These are phyloP conservation scores for Caerostris extrusa DNA, from an alignment of 1,140 invertebrate species.

Conservation along the genomic window DNA sequence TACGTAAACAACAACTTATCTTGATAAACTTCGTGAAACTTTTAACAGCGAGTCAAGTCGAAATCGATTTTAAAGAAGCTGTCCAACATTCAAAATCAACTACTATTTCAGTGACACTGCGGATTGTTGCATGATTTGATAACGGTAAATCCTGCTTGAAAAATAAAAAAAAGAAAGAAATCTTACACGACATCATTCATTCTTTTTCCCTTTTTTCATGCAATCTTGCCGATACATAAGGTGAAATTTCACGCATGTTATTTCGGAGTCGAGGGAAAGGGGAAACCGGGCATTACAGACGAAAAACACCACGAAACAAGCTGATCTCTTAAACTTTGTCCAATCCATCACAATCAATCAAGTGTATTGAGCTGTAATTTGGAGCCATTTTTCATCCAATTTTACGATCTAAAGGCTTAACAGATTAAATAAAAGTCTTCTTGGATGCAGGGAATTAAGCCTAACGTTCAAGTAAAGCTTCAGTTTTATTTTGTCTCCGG, in stretches of 20 bases:
- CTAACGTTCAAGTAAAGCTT: neutral
- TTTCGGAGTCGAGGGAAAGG: neutral
- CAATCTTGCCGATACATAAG: neutral
- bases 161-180: neutral
- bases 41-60: no score
- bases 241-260: slow-evolving; percentile 13
- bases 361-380: slow-evolving; percentile 45
- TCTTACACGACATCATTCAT: neutral
- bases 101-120: neutral
- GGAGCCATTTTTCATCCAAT: slow-evolving; percentile 13
- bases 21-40: no score
- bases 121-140: neutral
- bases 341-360: slow-evolving; percentile 61
- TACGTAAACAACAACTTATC: no score
- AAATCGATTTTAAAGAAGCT: no score
- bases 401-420: neutral
- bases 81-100: no score
- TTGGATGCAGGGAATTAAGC: slow-evolving; percentile 15
- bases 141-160: neutral
- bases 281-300: neutral
- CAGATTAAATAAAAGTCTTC: slow-evolving; percentile 30
- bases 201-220: neutral
- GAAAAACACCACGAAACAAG: neutral
- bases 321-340: slow-evolving; percentile 47
- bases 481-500: neutral